phyloP scores from a whole-genome alignment of 1,140 invertebrate genomes.

The Vanessa atalanta region DNA sequence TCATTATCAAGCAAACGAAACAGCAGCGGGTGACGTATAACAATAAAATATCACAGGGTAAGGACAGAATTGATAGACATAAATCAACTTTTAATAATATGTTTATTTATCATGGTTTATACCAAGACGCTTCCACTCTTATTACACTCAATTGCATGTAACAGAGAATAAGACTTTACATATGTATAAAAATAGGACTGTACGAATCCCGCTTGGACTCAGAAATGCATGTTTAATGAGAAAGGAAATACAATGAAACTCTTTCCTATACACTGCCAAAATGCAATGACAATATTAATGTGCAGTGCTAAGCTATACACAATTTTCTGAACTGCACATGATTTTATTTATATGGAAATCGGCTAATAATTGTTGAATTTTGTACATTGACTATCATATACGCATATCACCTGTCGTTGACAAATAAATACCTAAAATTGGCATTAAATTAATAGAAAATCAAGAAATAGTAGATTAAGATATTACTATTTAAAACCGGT shows the following conservation, averaged over 20 bases:
- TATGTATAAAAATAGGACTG: constrained; percentile 81
- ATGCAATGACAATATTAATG: constrained; percentile 75
- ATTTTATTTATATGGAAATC: constrained; percentile 74
- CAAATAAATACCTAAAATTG: constrained; percentile 59
- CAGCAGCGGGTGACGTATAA: too few species aligned
- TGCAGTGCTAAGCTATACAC: constrained; percentile 67
- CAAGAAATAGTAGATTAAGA: constrained; percentile 57
- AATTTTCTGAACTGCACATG: constrained; percentile 74
- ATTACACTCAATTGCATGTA: constrained; percentile 75
- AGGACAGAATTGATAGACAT: constrained; percentile 9
- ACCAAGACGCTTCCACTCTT: constrained; percentile 73
- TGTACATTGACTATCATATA: constrained; percentile 60
- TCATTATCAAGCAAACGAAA: too few species aligned
- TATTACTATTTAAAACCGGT: constrained; percentile 53
- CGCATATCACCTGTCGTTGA: constrained; percentile 65
- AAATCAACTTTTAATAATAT: constrained; percentile 71
- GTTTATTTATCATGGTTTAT: constrained; percentile 76
- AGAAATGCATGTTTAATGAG: constrained; percentile 76
- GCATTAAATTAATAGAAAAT: constrained; percentile 70
- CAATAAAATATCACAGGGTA: too few species aligned
- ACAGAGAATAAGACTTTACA: constrained; percentile 78
- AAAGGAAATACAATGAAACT: constrained; percentile 74
- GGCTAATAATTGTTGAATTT: constrained; percentile 70
- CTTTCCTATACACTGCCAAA: constrained; percentile 73
- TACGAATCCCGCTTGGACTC: constrained; percentile 70